phyloP scores from a whole-genome alignment of 2,888 invertebrate species.

The Graphium colonna region DNA sequence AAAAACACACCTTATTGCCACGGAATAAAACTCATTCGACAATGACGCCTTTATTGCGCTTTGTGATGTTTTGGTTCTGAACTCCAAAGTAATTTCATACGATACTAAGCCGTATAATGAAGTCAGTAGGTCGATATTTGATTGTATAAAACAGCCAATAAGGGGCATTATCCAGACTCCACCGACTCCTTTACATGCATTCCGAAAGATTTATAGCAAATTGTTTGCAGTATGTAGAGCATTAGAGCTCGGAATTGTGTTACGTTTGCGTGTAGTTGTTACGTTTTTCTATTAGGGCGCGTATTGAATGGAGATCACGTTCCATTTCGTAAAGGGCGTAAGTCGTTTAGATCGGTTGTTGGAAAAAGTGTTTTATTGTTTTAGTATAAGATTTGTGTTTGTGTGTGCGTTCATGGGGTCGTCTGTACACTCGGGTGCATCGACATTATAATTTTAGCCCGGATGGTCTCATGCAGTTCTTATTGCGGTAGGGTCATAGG shows the following conservation, averaged over 20 bases:
- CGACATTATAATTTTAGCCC: conserved; percentile 74
- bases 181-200: conserved; percentile 41
- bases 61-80: conserved; percentile 32
- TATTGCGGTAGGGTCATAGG: conserved; percentile 75
- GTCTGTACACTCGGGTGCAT: conserved; percentile 55
- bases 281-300: conserved; percentile 36
- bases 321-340: conserved; percentile 47
- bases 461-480: conserved; percentile 74
- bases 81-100: conserved; percentile 26
- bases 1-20: conserved; percentile 28
- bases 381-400: conserved; percentile 35
- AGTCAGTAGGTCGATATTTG: conserved; percentile 52
- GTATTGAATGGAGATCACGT: conserved; percentile 56
- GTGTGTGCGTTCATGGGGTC: conserved; percentile 47
- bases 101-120: conserved; percentile 53
- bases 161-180: conserved; percentile 61
- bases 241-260: conserved; percentile 36
- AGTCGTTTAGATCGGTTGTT: conserved; percentile 25
- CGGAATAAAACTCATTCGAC: conserved; percentile 24
- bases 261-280: conserved; percentile 34
- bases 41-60: background rate
- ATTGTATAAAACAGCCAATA: conserved; percentile 42
- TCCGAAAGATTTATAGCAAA: conserved; percentile 32
- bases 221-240: conserved; percentile 30
- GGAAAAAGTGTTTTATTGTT: conserved; percentile 33